These are phyloP conservation scores for Pangasius sanitwongsei DNA, from an alignment of 2,797 vertebrate genomes.

Conservation along the genomic window DNA sequence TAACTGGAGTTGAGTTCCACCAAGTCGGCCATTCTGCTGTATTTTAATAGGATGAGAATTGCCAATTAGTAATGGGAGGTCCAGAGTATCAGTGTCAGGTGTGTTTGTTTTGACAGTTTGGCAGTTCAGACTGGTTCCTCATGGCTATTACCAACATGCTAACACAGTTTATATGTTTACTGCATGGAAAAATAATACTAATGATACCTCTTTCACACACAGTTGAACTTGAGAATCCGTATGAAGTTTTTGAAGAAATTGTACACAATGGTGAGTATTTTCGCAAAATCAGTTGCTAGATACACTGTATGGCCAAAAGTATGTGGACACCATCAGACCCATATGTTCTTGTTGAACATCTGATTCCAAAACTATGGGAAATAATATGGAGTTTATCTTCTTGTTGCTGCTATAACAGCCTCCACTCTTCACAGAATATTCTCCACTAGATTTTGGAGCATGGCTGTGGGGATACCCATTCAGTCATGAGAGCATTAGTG, in stretches of 20 bases:
- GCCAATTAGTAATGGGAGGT: not conserved
- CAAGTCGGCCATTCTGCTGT: not conserved
- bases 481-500: not conserved
- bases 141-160: not conserved
- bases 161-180: not conserved
- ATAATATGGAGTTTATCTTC: not conserved
- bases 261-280: not conserved
- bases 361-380: not conserved
- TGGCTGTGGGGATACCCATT: not conserved
- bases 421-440: not conserved
- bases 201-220: slow-evolving; percentile 9
- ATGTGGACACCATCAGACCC: not conserved
- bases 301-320: not conserved
- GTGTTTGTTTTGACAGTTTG: not conserved
- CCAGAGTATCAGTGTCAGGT: not conserved
- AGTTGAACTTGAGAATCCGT: slow-evolving; percentile 22
- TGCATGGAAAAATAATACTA: not conserved
- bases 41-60: not conserved
- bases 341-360: not conserved
- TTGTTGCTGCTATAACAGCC: not conserved
- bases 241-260: not conserved
- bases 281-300: not conserved
- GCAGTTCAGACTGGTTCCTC: not conserved
- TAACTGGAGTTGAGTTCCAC: not conserved
- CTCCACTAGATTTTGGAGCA: not conserved